A percentile compares a stretch with the other conserved stretches of the same genome.
Conservation (phyloP, 92 coral and sea anemone genomes). For the Phenganax stokvisi region DNA sequence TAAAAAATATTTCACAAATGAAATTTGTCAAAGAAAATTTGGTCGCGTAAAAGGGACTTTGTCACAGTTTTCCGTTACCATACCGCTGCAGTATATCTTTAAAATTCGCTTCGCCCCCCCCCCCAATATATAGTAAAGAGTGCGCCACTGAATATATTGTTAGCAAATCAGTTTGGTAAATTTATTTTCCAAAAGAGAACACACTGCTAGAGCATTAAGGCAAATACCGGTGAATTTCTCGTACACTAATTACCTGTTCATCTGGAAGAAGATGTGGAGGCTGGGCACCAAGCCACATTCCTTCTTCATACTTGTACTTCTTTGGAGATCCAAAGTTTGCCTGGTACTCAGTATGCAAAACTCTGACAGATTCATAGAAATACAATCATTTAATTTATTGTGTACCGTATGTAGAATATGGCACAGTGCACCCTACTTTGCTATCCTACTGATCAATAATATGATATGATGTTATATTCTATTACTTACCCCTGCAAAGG, state of each 20-base stretch:
- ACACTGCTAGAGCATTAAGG: neutral
- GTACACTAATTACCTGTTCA: neutral
- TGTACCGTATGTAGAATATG: neutral
- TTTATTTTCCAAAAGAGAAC: neutral
- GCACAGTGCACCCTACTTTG: too few relatives aligned
- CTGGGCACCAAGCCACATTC: slow-evolving; percentile 35
- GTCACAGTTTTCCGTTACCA: too few relatives aligned
- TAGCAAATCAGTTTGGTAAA: neutral
- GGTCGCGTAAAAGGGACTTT: too few relatives aligned
- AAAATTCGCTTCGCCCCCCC: too few relatives aligned
- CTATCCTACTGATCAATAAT: neutral
- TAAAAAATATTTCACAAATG: too few relatives aligned
- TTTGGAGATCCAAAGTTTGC: slow-evolving; percentile 41
- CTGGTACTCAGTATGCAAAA: slow-evolving; percentile 28
- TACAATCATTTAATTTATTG: neutral
- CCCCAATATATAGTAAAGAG: too few relatives aligned
- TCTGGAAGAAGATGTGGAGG: slow-evolving; percentile 39
- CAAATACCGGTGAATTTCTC: neutral
- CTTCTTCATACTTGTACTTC: slow-evolving; percentile 34
- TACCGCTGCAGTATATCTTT: too few relatives aligned
- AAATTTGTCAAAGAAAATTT: too few relatives aligned
- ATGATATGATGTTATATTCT: too few relatives aligned
- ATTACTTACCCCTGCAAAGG: too few relatives aligned
- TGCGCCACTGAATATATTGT: too few relatives aligned
- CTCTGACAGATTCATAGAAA: slow-evolving; percentile 1